Percentiles rank a stretch among this genome's conserved stretches.
Conservation (phyloP, 1,140 invertebrate species). For the Bombus confusus region DNA sequence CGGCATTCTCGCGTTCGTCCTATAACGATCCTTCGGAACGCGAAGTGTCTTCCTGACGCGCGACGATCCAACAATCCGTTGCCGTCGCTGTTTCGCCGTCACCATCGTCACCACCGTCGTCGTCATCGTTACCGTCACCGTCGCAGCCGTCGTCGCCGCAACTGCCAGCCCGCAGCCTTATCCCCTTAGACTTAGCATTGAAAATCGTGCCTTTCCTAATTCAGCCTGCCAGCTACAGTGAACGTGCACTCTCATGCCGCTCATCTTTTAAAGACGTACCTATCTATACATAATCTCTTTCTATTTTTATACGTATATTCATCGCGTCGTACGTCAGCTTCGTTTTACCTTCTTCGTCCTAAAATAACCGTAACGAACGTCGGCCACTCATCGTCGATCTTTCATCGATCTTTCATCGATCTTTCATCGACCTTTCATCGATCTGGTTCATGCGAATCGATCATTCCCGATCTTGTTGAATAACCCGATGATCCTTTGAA, state of each 20-base stretch:
- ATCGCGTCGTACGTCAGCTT: constrained; percentile 23
- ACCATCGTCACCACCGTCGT: neutral
- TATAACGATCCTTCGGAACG: constrained; percentile 38
- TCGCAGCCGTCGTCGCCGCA: neutral
- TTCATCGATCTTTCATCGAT: neutral
- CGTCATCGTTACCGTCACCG: neutral
- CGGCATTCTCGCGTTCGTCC: constrained; percentile 25
- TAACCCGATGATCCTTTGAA: neutral
- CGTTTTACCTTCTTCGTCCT: constrained; percentile 23
- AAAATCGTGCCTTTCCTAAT: constrained; percentile 76
- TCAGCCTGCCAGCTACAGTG: constrained; percentile 70
- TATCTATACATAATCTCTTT: constrained; percentile 40
- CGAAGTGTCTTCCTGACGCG: constrained; percentile 65
- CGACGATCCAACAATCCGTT: constrained; percentile 29
- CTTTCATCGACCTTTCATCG: neutral
- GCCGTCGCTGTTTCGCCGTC: constrained; percentile 2
- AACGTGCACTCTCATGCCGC: constrained; percentile 66
- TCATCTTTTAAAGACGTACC: constrained; percentile 36
- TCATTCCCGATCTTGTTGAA: neutral
- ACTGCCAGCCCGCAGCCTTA: constrained; percentile 40
- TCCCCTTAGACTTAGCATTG: constrained; percentile 65
- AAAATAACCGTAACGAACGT: constrained; percentile 21
- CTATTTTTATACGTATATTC: constrained; percentile 67
- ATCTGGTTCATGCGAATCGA: neutral
- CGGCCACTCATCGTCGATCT: neutral